Evolutionary conservation across 2,113 vertebrate species (phyloP), one percentile per base, ranked within the genome.

Genomic region (Sceloporus undulatus): DNA sequence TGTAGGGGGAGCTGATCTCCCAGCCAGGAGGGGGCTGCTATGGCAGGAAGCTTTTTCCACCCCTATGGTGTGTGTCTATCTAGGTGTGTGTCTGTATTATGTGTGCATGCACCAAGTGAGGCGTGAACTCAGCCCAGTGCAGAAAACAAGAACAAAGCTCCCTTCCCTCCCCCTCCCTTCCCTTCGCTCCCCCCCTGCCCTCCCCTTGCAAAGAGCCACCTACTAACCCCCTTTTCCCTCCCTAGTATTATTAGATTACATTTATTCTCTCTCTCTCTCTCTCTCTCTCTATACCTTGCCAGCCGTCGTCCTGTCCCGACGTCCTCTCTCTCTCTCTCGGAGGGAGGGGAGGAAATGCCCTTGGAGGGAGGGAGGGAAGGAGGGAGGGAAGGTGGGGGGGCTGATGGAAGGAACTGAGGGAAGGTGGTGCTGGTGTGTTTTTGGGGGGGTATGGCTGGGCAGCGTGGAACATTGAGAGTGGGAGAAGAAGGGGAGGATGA

Each of bases 391-490:
- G n/a, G n/a, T n/a, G n/a, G 94, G 95, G 96, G 62, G 97, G 97
- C 96, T 48, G 3, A 5, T 95, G 96, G 95, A 96, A 93, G 93
- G 92, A 92, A 96, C 97, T 90, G 94, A 96, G 96, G 93, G 94
- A 94, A 93, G 96, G 95, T 96, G 96, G 92, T 94, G 92, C 94
- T 92, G 92, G 59, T 89, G 91, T 91, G 92, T 48, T 48, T 48
- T 48, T 48, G 95, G 96, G 96, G 94, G 96, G 95, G 96, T 97
- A 96, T 94, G 91, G 87, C 96, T 96, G 96, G 97, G 96, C 94
- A 94, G 95, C 94, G 97, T 95, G 96, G 97, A 97, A 97, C 97
- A 97, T 97, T 96, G 97, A 97, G 96, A 97, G 88, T 59, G 82
- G 88, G 88, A 85, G 85, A 85, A 84, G 10, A 71, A 68, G 78